phyloP scores from a whole-genome alignment of 2,888 invertebrate genomes.

The Adelphocoris suturalis region DNA sequence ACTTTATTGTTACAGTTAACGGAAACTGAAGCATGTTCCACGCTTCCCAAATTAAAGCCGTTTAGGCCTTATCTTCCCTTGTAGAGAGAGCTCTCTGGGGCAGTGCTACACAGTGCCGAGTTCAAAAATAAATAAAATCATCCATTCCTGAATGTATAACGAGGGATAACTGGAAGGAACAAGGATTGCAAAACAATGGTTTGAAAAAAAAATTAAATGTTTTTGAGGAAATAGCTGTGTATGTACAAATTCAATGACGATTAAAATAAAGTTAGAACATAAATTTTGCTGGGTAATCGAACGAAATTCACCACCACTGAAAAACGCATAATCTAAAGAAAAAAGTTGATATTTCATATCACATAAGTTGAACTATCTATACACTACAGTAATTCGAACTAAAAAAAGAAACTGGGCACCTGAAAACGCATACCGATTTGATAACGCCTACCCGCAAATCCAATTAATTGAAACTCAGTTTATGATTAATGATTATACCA shows the following conservation, averaged over 20 bases:
- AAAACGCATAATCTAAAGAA: slow-evolving; percentile 9
- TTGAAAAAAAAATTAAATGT: background rate
- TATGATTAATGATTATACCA: slow-evolving; percentile 1
- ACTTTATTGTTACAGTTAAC: too few species aligned
- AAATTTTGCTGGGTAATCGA: slow-evolving; percentile 16
- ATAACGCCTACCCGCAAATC: background rate
- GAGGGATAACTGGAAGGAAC: too few species aligned
- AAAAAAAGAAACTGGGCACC: background rate
- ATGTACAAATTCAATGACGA: slow-evolving; percentile 51
- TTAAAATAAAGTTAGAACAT: slow-evolving; percentile 45
- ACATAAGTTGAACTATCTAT: slow-evolving; percentile 36
- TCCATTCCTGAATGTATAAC: too few species aligned
- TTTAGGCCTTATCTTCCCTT: too few species aligned
- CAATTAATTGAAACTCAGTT: background rate
- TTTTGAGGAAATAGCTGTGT: slow-evolving; percentile 49
- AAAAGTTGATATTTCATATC: slow-evolving; percentile 48
- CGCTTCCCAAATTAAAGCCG: too few species aligned
- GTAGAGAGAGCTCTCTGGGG: too few species aligned
- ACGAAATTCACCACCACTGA: background rate
- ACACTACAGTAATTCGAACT: slow-evolving; percentile 18
- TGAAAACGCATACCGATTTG: background rate
- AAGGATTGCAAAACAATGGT: background rate
- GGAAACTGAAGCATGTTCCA: too few species aligned
- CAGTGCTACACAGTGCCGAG: too few species aligned
- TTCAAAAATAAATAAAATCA: too few species aligned